Evolutionary conservation across 2,888 invertebrate genomes (phyloP).

Genomic region (Drosophila bunnanda): DNA sequence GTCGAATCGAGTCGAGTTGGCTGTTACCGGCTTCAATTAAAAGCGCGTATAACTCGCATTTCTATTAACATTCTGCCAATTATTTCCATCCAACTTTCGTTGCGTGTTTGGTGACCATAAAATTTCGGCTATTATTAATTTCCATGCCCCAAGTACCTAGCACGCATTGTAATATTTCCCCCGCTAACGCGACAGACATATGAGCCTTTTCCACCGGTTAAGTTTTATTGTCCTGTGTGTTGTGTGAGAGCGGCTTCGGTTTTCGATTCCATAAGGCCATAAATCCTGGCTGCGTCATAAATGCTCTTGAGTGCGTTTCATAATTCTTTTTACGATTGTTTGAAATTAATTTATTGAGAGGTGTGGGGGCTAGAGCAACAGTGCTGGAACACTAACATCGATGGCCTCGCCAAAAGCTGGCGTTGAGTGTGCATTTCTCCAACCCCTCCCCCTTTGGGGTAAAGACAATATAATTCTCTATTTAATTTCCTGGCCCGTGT

Average conservation of each 20-base stretch:
- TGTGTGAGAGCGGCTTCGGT: slow-evolving; percentile 8
- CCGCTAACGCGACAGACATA: slow-evolving; percentile 6
- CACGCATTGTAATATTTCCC: slow-evolving; percentile 61
- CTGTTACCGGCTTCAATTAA: slow-evolving; percentile 61
- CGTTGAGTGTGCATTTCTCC: slow-evolving; percentile 15
- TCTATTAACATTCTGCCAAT: slow-evolving; percentile 59
- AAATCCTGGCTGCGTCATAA: slow-evolving; percentile 30
- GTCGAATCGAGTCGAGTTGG: not conserved
- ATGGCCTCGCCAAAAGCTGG: not conserved
- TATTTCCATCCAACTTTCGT: slow-evolving; percentile 63
- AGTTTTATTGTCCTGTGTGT: slow-evolving; percentile 20
- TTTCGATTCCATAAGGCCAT: slow-evolving; percentile 33
- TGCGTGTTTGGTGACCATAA: slow-evolving; percentile 40
- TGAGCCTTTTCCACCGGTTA: slow-evolving; percentile 23
- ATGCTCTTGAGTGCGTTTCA: slow-evolving; percentile 53
- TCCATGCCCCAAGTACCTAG: slow-evolving; percentile 63
- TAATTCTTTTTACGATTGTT: slow-evolving; percentile 58
- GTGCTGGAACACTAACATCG: slow-evolving; percentile 6
- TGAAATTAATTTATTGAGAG: slow-evolving; percentile 48
- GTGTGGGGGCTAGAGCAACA: slow-evolving; percentile 5
- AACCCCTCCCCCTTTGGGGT: slow-evolving; percentile 3
- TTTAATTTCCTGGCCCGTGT: slow-evolving; percentile 53
- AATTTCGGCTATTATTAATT: slow-evolving; percentile 39
- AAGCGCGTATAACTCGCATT: slow-evolving; percentile 64
- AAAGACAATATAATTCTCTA: slow-evolving; percentile 59